Conservation (phyloP, 2,888 invertebrate genomes). For the Asteroscopus sphinx region DNA sequence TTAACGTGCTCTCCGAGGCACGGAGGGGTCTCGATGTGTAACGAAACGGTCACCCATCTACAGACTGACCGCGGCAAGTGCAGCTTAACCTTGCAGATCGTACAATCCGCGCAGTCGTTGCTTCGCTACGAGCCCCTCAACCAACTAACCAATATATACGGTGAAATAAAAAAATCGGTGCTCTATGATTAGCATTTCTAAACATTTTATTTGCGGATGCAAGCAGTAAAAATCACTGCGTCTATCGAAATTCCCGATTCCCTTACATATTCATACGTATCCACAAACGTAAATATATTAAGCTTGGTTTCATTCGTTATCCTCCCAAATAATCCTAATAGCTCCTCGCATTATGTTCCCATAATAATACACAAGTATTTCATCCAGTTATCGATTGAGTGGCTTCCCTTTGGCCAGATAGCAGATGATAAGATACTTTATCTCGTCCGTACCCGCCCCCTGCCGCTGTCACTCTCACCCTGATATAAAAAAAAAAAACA, state of each 20-base stretch:
- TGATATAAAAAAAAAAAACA: slow-evolving; percentile 61
- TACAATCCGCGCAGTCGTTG: no score
- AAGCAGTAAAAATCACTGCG: background rate
- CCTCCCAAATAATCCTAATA: slow-evolving; percentile 39
- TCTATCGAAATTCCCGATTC: background rate
- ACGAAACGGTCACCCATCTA: no score
- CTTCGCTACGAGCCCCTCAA: no score
- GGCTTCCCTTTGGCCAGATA: slow-evolving; percentile 76
- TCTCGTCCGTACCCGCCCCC: slow-evolving; percentile 71
- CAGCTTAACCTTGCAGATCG: no score
- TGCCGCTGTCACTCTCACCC: slow-evolving; percentile 65
- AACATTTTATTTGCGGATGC: background rate
- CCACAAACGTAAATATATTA: slow-evolving; percentile 11
- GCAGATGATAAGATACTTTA: slow-evolving; percentile 82
- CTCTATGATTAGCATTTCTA: no score
- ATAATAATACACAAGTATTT: slow-evolving; percentile 59
- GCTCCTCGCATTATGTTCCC: slow-evolving; percentile 53
- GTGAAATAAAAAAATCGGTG: no score
- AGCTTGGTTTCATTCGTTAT: slow-evolving; percentile 33
- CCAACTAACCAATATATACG: no score
- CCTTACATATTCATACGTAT: slow-evolving; percentile 3
- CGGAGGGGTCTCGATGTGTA: no score
- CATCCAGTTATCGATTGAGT: slow-evolving; percentile 75
- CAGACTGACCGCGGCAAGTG: no score
- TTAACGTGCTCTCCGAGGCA: no score